Percentiles rank a stretch among this genome's conserved stretches.
Conservation (phyloP, 1,140 invertebrate species). For the Araneus ventricosus region DNA sequence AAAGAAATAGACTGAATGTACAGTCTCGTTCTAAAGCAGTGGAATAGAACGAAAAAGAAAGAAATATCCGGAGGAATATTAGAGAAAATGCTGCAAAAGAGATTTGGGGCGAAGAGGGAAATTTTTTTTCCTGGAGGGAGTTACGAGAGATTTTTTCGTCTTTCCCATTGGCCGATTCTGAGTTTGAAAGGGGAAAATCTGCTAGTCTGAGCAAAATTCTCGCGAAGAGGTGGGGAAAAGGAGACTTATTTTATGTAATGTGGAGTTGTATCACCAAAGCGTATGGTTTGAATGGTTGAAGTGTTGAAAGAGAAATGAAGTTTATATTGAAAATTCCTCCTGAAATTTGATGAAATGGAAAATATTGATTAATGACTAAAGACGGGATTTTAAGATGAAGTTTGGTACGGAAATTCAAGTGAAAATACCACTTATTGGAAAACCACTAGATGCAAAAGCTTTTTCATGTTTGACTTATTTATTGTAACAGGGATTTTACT, state of each 20-base stretch:
- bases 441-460: no score
- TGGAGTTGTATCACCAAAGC: not conserved
- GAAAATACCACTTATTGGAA: no score
- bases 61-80: constrained; percentile 14
- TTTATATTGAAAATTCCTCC: not conserved
- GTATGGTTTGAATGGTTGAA: not conserved
- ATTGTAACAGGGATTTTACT: no score
- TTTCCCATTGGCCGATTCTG: not conserved
- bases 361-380: not conserved
- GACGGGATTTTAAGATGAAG: no score
- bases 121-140: not conserved
- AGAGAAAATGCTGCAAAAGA: constrained; percentile 3
- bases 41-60: not conserved
- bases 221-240: not conserved
- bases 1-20: not conserved
- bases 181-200: not conserved
- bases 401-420: no score
- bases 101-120: not conserved
- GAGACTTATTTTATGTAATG: not conserved
- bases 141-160: not conserved
- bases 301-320: not conserved
- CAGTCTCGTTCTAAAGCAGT: not conserved
- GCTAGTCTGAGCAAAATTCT: not conserved
- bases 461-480: no score
- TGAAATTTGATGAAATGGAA: not conserved